Conservation (phyloP, 2,797 vertebrate genomes). For the Gobio occitaniae region DNA sequence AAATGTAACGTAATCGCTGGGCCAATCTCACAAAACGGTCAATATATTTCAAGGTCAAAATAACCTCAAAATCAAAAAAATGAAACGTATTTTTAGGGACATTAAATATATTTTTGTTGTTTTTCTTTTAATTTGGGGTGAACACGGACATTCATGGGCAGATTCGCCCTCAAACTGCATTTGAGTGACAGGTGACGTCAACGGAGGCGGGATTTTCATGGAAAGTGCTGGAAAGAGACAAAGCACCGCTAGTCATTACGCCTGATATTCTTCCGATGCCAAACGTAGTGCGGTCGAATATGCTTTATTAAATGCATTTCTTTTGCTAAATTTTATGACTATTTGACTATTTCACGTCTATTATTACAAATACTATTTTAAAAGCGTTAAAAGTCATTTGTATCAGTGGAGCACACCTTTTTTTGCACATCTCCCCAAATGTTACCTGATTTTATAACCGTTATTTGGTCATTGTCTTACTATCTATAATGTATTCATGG, state of each 20-base stretch:
- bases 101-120: not conserved
- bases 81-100: not conserved
- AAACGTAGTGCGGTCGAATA: conserved; percentile 63
- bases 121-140: not conserved
- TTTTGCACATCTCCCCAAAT: not conserved
- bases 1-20: not conserved
- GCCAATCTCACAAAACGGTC: not conserved
- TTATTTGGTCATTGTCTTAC: not conserved
- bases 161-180: conserved; percentile 63
- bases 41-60: not conserved
- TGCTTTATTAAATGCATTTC: not conserved
- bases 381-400: not conserved
- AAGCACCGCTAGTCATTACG: conserved; percentile 63
- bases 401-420: not conserved
- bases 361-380: not conserved
- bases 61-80: not conserved
- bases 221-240: conserved; percentile 84
- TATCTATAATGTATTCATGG: not conserved
- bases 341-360: not conserved
- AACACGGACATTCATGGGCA: not conserved
- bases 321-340: no score
- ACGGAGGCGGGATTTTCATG: conserved; percentile 76
- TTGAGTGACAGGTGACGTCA: conserved; percentile 77
- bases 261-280: conserved; percentile 69
- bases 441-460: not conserved